Conservation (phyloP, 1,140 invertebrate genomes). For the Brachionus plicatilis region DNA sequence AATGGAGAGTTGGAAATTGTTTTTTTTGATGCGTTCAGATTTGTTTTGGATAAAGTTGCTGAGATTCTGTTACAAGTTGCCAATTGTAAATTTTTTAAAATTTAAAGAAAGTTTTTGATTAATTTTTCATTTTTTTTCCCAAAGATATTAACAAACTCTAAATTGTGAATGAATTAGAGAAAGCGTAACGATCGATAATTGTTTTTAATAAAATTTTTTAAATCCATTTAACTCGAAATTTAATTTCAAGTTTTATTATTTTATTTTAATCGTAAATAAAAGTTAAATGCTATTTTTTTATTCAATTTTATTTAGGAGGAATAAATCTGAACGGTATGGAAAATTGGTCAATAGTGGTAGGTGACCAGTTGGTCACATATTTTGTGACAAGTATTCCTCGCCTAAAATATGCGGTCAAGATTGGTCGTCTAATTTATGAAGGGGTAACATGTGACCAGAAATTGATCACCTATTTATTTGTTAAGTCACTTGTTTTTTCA, state of each 20-base stretch:
- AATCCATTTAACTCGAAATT: neutral
- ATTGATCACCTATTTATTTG: too few relatives aligned
- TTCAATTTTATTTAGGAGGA: neutral
- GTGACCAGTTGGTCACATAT: too few relatives aligned
- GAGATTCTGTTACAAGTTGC: neutral
- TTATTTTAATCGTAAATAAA: neutral
- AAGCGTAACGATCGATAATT: neutral
- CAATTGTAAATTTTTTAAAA: neutral
- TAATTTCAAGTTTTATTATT: neutral
- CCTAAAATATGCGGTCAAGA: too few relatives aligned
- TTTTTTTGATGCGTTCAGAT: slow-evolving; percentile 28
- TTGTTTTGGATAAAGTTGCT: slow-evolving; percentile 23
- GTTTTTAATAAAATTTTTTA: neutral
- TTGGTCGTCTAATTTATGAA: too few relatives aligned
- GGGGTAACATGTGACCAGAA: too few relatives aligned
- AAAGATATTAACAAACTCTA: slow-evolving; percentile 6
- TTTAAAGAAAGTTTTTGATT: neutral
- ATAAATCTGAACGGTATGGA: neutral
- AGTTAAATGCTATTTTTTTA: neutral
- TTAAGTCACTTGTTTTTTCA: too few relatives aligned
- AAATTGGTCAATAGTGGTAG: too few relatives aligned
- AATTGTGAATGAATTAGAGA: neutral
- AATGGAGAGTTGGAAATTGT: slow-evolving; percentile 9
- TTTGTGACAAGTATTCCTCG: too few relatives aligned
- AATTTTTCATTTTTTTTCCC: neutral